phyloP scores from a whole-genome alignment of 2,888 invertebrate genomes.

The Heteropelma amictum region DNA sequence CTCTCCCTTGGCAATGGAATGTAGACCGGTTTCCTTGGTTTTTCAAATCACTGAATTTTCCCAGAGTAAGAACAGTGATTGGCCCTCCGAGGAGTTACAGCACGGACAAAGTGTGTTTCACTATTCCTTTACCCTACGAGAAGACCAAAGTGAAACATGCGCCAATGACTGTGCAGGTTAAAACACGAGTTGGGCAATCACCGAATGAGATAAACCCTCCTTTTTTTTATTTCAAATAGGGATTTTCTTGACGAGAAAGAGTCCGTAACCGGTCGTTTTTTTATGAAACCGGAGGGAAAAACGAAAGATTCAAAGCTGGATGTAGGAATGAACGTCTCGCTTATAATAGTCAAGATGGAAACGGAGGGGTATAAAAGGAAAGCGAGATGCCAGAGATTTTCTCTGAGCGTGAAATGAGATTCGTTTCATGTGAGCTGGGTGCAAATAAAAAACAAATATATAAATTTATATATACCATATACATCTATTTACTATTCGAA shows the following conservation, averaged over 20 bases:
- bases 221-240: not conserved
- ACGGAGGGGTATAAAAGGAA: constrained; percentile 3
- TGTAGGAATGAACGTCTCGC: not conserved
- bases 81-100: not conserved
- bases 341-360: constrained; percentile 23
- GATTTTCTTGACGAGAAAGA: constrained; percentile 18
- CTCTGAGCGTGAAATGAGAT: constrained; percentile 53
- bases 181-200: not conserved
- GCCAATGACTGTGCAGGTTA: not conserved
- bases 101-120: not conserved
- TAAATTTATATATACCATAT: not conserved
- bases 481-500: no score
- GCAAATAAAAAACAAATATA: not conserved
- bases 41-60: not conserved
- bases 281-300: constrained; percentile 26
- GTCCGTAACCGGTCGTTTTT: constrained; percentile 21
- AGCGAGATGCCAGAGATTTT: constrained; percentile 14
- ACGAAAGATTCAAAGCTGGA: not conserved
- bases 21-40: not conserved
- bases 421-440: constrained; percentile 17
- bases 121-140: not conserved
- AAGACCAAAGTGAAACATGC: not conserved
- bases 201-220: not conserved
- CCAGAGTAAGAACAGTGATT: not conserved
- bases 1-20: not conserved